Percentiles rank a stretch among this genome's conserved stretches.
Conservation (phyloP, 2,797 vertebrate genomes). For the Babyrousa celebensis region DNA sequence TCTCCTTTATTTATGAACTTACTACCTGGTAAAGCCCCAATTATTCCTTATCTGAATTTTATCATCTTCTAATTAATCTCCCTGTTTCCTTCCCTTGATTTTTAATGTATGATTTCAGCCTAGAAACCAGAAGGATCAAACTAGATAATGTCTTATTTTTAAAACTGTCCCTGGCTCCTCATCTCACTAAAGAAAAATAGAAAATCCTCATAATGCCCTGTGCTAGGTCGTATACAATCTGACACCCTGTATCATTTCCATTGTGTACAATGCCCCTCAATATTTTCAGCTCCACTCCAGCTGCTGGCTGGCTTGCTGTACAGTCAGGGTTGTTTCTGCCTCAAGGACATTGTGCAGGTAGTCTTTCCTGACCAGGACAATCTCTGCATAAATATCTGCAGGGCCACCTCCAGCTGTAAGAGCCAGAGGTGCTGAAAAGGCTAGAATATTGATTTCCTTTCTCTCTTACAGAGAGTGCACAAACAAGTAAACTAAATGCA, state of each 20-base stretch:
- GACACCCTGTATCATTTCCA: neutral
- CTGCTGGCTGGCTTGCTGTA: neutral
- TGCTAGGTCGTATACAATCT: neutral
- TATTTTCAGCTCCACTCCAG: neutral
- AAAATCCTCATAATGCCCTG: neutral
- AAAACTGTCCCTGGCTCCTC: neutral
- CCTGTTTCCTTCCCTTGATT: neutral
- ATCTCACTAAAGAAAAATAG: neutral
- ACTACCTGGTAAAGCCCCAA: neutral
- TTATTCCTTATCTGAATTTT: neutral
- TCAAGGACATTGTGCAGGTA: neutral
- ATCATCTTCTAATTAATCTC: neutral
- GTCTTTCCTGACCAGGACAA: neutral
- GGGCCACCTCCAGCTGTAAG: neutral
- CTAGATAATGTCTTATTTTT: neutral
- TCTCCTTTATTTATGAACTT: neutral
- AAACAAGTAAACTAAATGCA: no score
- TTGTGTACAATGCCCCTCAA: no score
- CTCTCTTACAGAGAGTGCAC: no score
- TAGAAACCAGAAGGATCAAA: neutral
- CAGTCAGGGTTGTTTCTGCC: no score
- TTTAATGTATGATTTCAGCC: neutral
- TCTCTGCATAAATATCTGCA: neutral
- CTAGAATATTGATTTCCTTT: neutral
- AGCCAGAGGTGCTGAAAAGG: neutral